Evolutionary conservation across 1,140 invertebrate species (phyloP).

Genomic region (Drosophila murphyi): DNA sequence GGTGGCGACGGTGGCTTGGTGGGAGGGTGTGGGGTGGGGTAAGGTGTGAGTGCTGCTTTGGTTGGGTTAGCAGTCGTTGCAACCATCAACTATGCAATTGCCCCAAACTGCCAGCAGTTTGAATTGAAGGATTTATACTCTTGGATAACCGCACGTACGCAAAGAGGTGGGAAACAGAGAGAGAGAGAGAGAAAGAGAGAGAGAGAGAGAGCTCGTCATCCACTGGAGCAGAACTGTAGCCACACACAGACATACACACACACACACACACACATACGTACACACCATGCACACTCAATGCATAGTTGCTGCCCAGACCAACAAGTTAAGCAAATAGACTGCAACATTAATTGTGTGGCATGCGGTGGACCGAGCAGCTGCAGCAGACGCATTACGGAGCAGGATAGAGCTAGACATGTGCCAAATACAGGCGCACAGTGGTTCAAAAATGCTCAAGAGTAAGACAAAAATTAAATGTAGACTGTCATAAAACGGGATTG

Average conservation of each 20-base stretch:
- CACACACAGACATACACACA: constrained; percentile 41
- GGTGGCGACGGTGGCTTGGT: too few species aligned
- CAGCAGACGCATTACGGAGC: not conserved
- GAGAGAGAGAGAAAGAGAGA: not conserved
- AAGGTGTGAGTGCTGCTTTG: not conserved
- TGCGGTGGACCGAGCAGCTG: constrained; percentile 46
- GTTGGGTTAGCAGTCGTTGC: not conserved
- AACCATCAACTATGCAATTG: constrained; percentile 1
- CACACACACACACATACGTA: constrained; percentile 31
- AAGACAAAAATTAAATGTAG: too few species aligned
- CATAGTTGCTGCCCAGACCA: constrained; percentile 43
- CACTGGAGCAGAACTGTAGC: constrained; percentile 59
- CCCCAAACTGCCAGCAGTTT: constrained; percentile 16
- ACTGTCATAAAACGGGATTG: too few species aligned
- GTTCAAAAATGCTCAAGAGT: not conserved
- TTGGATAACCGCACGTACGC: constrained; percentile 74
- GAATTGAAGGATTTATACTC: constrained; percentile 76
- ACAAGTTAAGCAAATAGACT: constrained; percentile 82
- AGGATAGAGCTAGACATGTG: not conserved
- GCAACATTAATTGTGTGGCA: constrained; percentile 81
- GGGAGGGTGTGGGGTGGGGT: not conserved
- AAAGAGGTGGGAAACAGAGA: not conserved
- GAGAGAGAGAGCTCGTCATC: constrained; percentile 23
- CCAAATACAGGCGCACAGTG: constrained; percentile 15
- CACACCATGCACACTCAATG: constrained; percentile 25